phyloP scores from a whole-genome alignment of 2,113 vertebrate genomes.

The Pelusios castaneus region DNA sequence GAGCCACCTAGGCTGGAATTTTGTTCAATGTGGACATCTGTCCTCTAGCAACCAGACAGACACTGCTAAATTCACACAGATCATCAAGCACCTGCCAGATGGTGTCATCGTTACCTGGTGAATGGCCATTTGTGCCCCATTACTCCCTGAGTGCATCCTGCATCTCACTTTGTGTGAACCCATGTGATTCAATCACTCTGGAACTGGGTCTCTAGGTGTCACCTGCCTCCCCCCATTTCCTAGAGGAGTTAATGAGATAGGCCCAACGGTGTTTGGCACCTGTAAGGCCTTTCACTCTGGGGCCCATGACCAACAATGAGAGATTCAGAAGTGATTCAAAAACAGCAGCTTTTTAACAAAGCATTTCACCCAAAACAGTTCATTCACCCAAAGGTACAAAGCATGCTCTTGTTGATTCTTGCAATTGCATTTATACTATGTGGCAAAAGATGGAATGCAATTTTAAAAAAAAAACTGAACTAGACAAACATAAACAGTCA shows the following conservation, averaged over 20 bases:
- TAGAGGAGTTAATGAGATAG: background rate
- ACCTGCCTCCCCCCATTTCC: background rate
- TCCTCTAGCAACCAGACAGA: background rate
- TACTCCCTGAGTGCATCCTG: background rate
- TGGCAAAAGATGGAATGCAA: background rate
- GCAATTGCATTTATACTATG: fast-evolving
- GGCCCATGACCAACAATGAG: too few species aligned
- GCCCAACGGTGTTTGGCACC: background rate
- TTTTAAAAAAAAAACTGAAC: background rate
- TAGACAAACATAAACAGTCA: background rate
- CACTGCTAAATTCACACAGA: background rate
- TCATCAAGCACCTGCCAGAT: background rate
- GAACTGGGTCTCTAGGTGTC: background rate
- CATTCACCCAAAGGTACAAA: background rate
- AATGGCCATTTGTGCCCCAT: background rate
- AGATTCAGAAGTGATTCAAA: background rate
- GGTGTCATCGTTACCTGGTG: background rate
- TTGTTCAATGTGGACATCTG: background rate
- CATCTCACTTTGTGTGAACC: background rate
- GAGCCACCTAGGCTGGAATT: background rate
- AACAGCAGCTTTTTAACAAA: background rate
- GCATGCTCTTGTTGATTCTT: background rate
- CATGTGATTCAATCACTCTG: background rate
- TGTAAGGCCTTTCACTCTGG: background rate
- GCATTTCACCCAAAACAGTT: too few species aligned